These are phyloP conservation scores for Chaetophractus vellerosus DNA, from an alignment of 2,797 vertebrate genomes.

Conservation along the genomic window DNA sequence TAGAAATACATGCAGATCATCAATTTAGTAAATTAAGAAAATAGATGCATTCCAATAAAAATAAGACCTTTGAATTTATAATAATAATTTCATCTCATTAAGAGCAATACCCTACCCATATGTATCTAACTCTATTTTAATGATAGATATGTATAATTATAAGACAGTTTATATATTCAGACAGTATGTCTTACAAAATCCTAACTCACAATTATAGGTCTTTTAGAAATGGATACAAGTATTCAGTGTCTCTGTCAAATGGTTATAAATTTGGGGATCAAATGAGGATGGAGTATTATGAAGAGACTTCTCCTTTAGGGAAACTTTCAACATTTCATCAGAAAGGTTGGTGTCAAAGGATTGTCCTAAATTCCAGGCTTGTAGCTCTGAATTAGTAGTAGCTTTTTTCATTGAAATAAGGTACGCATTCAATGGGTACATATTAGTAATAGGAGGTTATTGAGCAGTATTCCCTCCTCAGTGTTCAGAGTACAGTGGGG, in stretches of 20 bases:
- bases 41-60: neutral
- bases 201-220: neutral
- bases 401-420: neutral
- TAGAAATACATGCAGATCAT: neutral
- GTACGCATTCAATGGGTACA: neutral
- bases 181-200: neutral
- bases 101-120: neutral
- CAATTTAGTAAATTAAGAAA: neutral
- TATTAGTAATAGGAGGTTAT: neutral
- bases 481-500: neutral
- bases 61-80: neutral
- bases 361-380: neutral
- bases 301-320: neutral
- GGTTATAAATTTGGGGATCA: neutral
- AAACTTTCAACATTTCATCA: neutral
- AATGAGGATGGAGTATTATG: neutral
- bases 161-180: neutral
- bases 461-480: neutral
- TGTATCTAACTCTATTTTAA: neutral
- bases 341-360: neutral
- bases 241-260: neutral
- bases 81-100: neutral
- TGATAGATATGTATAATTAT: neutral
- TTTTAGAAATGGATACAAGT: neutral
- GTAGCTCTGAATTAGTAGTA: neutral